phyloP scores from a whole-genome alignment of 92 coral and sea anemone species.

The Galaxea fascicularis region DNA sequence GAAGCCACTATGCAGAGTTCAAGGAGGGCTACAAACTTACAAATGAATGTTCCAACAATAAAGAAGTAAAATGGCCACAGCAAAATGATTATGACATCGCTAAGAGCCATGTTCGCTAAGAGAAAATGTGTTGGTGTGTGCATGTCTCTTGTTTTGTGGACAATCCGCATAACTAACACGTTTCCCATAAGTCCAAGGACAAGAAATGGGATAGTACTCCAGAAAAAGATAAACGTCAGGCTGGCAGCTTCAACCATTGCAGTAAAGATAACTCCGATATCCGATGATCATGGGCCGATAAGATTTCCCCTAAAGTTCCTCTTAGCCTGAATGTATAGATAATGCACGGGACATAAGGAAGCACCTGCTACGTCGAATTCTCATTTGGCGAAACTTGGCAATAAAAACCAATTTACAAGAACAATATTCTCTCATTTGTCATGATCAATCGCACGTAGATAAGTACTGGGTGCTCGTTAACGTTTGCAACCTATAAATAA shows the following conservation, averaged over 20 bases:
- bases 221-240: not conserved
- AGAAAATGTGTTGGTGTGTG: conserved; percentile 4
- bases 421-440: no score
- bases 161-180: not conserved
- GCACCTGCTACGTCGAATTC: no score
- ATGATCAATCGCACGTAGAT: no score
- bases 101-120: not conserved
- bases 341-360: no score
- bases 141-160: conserved; percentile 2
- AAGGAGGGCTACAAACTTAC: not conserved
- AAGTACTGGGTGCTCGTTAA: no score
- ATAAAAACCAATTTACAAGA: no score
- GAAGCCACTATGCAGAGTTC: not conserved
- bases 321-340: no score
- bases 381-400: no score
- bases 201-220: not conserved
- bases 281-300: no score
- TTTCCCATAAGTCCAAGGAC: not conserved
- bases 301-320: no score
- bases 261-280: not conserved
- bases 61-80: not conserved
- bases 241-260: not conserved
- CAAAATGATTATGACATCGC: conserved; percentile 3
- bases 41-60: not conserved
- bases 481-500: no score